phyloP scores from a whole-genome alignment of 2,113 vertebrate genomes.

The Phrynocephalus versicolor region DNA sequence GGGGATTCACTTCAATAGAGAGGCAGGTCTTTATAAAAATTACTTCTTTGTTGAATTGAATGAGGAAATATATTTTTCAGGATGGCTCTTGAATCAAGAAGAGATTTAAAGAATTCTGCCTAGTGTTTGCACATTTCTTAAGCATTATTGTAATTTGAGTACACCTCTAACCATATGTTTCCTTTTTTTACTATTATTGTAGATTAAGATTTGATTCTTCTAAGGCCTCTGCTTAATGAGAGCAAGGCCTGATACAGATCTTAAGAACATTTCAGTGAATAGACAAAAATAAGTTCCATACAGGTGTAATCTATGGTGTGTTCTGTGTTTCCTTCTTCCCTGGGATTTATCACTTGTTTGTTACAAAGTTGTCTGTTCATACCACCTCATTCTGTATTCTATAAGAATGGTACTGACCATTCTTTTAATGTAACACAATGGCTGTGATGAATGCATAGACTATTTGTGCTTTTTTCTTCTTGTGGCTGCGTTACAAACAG shows the following conservation, averaged over 20 bases:
- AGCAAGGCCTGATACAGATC: conserved; percentile 12
- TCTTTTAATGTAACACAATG: conserved; percentile 83
- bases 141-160: conserved; percentile 85
- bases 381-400: conserved; percentile 80
- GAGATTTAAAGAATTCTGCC: conserved; percentile 23
- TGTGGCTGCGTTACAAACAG: conserved; percentile 97
- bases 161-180: conserved; percentile 66
- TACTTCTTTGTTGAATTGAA: neutral
- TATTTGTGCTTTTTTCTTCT: conserved; percentile 98
- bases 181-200: neutral
- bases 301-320: conserved; percentile 82
- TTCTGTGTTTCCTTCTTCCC: conserved; percentile 63
- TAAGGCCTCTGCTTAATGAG: neutral
- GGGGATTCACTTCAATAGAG: too few relatives aligned
- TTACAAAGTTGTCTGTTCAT: conserved; percentile 74
- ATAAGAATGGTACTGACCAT: conserved; percentile 86
- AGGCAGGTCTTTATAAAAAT: neutral
- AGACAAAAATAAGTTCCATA: neutral
- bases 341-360: conserved; percentile 73
- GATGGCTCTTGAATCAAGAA: neutral
- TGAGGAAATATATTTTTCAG: too few relatives aligned
- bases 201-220: conserved; percentile 7
- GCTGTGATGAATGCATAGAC: conserved; percentile 96
- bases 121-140: conserved; percentile 72
- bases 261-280: conserved; percentile 4